These are phyloP conservation scores for Gobiocypris rarus DNA, from an alignment of 2,113 vertebrate species.

Conservation along the genomic window DNA sequence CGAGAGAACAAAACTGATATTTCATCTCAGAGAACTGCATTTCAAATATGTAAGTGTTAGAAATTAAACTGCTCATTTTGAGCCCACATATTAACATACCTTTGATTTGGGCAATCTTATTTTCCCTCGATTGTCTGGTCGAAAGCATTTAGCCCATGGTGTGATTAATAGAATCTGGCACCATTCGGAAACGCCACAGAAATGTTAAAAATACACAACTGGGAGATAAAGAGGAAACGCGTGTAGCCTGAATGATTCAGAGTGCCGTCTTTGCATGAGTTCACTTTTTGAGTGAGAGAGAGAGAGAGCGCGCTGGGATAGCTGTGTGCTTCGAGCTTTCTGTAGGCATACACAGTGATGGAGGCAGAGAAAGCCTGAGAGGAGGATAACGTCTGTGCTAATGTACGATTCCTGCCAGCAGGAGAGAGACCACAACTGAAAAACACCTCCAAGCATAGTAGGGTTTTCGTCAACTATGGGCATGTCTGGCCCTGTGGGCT, in stretches of 20 bases:
- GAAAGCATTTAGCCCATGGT: conserved; percentile 59
- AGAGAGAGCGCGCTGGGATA: conserved; percentile 27
- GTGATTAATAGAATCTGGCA: conserved; percentile 74
- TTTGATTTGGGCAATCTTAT: conserved; percentile 34
- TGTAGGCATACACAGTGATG: conserved; percentile 53
- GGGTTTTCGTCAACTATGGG: background rate
- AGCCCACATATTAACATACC: conserved; percentile 53
- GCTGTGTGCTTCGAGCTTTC: conserved; percentile 60
- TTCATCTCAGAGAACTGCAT: conserved; percentile 58
- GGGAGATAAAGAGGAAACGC: conserved; percentile 69
- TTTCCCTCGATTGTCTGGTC: conserved; percentile 45
- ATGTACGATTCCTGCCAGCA: conserved; percentile 12
- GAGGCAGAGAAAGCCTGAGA: conserved; percentile 19
- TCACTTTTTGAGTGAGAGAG: conserved; percentile 49
- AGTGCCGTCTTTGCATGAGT: conserved; percentile 67
- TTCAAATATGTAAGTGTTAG: conserved; percentile 56
- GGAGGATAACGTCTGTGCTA: background rate
- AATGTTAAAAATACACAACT: conserved; percentile 73
- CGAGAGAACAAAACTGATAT: conserved; percentile 63
- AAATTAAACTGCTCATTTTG: conserved; percentile 33
- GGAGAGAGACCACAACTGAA: conserved; percentile 11
- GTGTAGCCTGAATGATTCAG: conserved; percentile 75
- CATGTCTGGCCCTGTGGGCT: background rate
- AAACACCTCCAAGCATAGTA: conserved; percentile 2
- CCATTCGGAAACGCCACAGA: conserved; percentile 63